Evolutionary conservation across 2,888 invertebrate genomes (phyloP).

Genomic region (Drosophila macrospina): DNA sequence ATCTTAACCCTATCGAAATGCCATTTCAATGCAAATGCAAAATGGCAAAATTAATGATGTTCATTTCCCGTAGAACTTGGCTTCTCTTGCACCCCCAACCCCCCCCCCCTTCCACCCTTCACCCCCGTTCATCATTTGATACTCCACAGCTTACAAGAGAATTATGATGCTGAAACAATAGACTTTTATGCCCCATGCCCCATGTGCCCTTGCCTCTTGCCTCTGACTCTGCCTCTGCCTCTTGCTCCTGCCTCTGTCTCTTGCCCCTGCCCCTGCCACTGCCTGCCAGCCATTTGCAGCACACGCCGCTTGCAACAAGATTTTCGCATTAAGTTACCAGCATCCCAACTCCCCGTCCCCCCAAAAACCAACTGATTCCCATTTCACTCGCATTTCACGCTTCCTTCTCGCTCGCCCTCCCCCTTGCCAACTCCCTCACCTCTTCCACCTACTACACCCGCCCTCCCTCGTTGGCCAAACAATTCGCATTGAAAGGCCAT

Average conservation of each 20-base stretch:
- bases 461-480: slow-evolving; percentile 1
- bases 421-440: too few relatives aligned
- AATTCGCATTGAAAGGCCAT: slow-evolving; percentile 70
- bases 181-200: slow-evolving; percentile 71
- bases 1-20: slow-evolving; percentile 79
- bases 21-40: slow-evolving; percentile 80
- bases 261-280: slow-evolving; percentile 7
- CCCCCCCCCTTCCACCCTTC: too few relatives aligned
- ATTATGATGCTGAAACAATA: slow-evolving; percentile 80
- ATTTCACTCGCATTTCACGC: slow-evolving; percentile 13
- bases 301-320: slow-evolving; percentile 74
- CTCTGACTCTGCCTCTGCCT: not conserved
- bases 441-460: too few relatives aligned
- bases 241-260: not conserved
- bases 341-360: slow-evolving; percentile 12
- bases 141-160: slow-evolving; percentile 74
- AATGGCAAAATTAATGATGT: slow-evolving; percentile 82
- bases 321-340: slow-evolving; percentile 75
- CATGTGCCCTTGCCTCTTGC: too few relatives aligned
- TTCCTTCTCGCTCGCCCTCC: not conserved
- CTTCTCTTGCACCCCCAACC: not conserved
- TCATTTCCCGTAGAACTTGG: slow-evolving; percentile 70
- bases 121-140: slow-evolving; percentile 34
- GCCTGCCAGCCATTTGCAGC: slow-evolving; percentile 59
- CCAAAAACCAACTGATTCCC: slow-evolving; percentile 15